Evolutionary conservation across 2,888 invertebrate species (phyloP), one percentile per base, ranked within the genome.

Genomic region (Mechanitis mazaeus): DNA sequence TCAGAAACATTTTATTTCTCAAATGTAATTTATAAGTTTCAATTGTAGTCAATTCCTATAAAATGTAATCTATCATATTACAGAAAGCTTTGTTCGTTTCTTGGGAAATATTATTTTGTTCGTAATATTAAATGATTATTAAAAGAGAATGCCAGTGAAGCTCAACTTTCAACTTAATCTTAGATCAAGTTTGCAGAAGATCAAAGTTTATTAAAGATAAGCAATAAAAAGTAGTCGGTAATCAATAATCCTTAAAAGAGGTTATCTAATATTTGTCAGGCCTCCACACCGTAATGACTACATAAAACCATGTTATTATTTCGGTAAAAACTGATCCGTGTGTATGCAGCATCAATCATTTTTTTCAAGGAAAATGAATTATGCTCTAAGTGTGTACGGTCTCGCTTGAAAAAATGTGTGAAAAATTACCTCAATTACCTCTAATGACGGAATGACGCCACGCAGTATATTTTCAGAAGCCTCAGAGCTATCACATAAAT

Each of bases 401-500:
- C 75, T 79, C 74, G 77, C 77, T 79, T 80, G 77, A 79, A 82
- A 85, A 85, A 85, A 82, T 80, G 81, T 81, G 83, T 84, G 85
- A 86, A 85, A 85, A 83, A 87, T 85, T 80, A 76, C 84, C 74
- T 75, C 81, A 77, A 83, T 85, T 84, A 84, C 76, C 71, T 72
- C 73, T 85, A 85, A 87, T 82, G 81, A 79, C 73, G 76, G 74
- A 78, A 78, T 76, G 80, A 80, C 77, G 80, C 78, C 72, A 73
- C 73, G 68, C 70, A 66, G 65, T 67, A 71, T 68, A 69, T 76
- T 75, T 82, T 81, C 76, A 79, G 78, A 77, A 78, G 80, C 76
- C 73, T 73, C 66, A 63, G 61, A 69, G 67, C 72, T 75, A 78
- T 79, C 75, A 77, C 73, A 74, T 73, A 75, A 74, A 79, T 75